Conservation (phyloP, 2,888 invertebrate species). For the Melinaea marsaeus region DNA sequence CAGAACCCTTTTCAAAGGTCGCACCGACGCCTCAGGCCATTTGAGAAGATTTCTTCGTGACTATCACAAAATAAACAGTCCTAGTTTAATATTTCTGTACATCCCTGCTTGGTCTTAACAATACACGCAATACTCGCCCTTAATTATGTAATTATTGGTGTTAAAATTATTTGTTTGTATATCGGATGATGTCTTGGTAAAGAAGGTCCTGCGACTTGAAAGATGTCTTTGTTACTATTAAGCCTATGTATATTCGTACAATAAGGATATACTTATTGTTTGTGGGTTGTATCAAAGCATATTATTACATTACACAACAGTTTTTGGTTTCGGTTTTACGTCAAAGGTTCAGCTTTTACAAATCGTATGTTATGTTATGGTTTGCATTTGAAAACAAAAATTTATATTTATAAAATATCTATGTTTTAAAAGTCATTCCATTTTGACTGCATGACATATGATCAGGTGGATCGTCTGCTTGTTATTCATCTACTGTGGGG, state of each 20-base stretch:
- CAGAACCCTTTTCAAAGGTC: constrained; percentile 17
- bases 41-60: constrained; percentile 15
- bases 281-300: too few species aligned
- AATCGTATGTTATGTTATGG: too few species aligned
- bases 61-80: constrained; percentile 17
- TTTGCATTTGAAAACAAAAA: too few species aligned
- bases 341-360: too few species aligned
- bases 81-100: constrained; percentile 17
- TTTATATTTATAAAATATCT: too few species aligned
- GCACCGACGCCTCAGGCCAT: constrained; percentile 15
- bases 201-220: not conserved
- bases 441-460: too few species aligned
- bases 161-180: not conserved
- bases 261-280: not conserved
- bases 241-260: not conserved
- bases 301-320: too few species aligned
- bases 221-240: not conserved
- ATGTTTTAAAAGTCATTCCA: too few species aligned
- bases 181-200: not conserved
- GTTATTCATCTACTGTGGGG: too few species aligned
- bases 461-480: too few species aligned
- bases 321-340: too few species aligned
- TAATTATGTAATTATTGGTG: not conserved
- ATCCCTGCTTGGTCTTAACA: not conserved
- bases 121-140: not conserved